phyloP scores from a whole-genome alignment of 1,140 invertebrate genomes.

The Pogonomyrmex californicus region DNA sequence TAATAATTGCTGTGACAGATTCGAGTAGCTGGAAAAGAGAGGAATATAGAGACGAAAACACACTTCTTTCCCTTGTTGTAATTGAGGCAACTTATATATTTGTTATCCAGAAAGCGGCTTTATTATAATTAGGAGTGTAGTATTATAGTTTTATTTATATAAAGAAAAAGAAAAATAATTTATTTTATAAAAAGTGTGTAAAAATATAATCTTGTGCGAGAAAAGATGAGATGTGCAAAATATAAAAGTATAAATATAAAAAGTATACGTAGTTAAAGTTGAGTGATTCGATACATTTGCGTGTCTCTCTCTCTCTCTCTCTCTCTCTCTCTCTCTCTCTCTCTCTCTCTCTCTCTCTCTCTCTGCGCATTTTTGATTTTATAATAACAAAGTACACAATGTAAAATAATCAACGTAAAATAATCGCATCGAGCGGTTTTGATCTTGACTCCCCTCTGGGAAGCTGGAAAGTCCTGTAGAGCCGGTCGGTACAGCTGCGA shows the following conservation, averaged over 20 bases:
- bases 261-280: background rate
- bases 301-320: background rate
- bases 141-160: background rate
- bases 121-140: background rate
- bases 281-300: background rate
- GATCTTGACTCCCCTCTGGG: constrained; percentile 64
- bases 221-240: background rate
- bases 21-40: constrained; percentile 13
- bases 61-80: background rate
- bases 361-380: constrained; percentile 11
- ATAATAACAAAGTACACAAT: constrained; percentile 22
- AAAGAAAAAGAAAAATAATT: background rate
- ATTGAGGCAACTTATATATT: background rate
- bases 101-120: background rate
- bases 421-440: constrained; percentile 52
- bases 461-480: constrained; percentile 75
- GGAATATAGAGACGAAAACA: background rate
- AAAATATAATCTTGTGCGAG: background rate
- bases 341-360: too few species aligned
- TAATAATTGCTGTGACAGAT: constrained; percentile 49
- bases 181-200: background rate
- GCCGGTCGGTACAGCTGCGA: constrained; percentile 62
- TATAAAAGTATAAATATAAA: background rate
- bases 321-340: too few species aligned
- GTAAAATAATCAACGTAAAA: constrained; percentile 50